Evolutionary conservation across 2,113 vertebrate species (phyloP), one percentile per base, ranked within the genome.

Genomic region (Rhinolophus sinicus): DNA sequence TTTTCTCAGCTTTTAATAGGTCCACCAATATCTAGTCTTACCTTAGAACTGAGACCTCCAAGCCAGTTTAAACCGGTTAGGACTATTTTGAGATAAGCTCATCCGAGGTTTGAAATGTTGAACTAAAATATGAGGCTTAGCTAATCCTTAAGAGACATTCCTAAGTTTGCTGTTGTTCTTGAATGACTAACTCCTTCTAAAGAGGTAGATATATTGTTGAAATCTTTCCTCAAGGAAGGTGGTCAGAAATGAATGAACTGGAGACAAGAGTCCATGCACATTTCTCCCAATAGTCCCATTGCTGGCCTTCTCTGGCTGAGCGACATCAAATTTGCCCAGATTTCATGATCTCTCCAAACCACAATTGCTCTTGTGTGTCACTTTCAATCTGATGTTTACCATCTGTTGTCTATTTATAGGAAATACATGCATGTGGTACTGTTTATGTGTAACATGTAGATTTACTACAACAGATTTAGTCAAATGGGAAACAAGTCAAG

Each of bases 401-500:
- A 90, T 76, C 60, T 76, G 67, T 56, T 93, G 65, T 52, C 88
- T 88, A 14, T 70, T 93, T 80, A 85, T 7, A 93, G n/a, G 69
- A 35, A 84, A 82, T 77, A 65, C 16, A n/a, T 7, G 3, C 38
- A 72, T 73, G 15, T 52, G 47, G 67, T 60, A 84, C 18, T 84
- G 19, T 65, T 96, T 83, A 96, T 87, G 62, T 11, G 16, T 4
- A 78, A 72, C 10, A 3, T n/a, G 26, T 52, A 73, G 52, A 11
- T 54, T 95, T 83, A 88, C 50, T 35, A 40, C 90, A 97, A 97
- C 88, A 98, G 97, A 98, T 97, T 97, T 97, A 97, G 94, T 98
- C 95, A 98, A 98, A 96, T 98, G 98, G 96, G 96, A 98, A 98
- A 97, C 97, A 97, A 96, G 92, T 98, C 97, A 98, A 98, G 97